These are phyloP conservation scores for Crypturellus tataupa DNA, from an alignment of 2,797 vertebrate genomes.

Conservation along the genomic window DNA sequence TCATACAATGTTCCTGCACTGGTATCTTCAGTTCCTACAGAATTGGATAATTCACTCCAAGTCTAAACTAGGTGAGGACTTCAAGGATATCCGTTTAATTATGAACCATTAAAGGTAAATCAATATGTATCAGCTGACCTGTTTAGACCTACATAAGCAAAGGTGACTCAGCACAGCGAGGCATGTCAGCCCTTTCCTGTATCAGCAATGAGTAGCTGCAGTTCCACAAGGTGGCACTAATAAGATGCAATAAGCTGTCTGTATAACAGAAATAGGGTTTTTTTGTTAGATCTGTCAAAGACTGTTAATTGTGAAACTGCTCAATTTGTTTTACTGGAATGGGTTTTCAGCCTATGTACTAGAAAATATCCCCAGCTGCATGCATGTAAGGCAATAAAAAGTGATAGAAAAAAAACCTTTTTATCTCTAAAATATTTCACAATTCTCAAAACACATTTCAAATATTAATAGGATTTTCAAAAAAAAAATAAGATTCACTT, in stretches of 20 bases:
- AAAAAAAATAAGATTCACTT: background rate
- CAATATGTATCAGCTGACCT: background rate
- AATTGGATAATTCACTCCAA: background rate
- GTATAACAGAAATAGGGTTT: background rate
- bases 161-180: background rate
- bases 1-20: background rate
- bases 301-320: background rate
- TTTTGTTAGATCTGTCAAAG: background rate
- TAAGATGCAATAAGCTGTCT: background rate
- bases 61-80: background rate
- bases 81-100: background rate
- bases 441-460: background rate
- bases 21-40: background rate
- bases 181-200: too few species aligned
- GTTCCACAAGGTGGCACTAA: constrained; percentile 81
- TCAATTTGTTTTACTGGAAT: background rate
- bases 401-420: rapidly evolving
- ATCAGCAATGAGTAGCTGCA: background rate
- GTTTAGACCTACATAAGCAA: background rate
- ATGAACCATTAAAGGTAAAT: rapidly evolving
- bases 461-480: background rate
- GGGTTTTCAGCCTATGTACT: background rate
- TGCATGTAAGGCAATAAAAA: background rate
- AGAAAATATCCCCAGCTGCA: background rate
- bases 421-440: background rate